Conservation (phyloP, 2,888 invertebrate genomes). For the Catocala sponsa region DNA sequence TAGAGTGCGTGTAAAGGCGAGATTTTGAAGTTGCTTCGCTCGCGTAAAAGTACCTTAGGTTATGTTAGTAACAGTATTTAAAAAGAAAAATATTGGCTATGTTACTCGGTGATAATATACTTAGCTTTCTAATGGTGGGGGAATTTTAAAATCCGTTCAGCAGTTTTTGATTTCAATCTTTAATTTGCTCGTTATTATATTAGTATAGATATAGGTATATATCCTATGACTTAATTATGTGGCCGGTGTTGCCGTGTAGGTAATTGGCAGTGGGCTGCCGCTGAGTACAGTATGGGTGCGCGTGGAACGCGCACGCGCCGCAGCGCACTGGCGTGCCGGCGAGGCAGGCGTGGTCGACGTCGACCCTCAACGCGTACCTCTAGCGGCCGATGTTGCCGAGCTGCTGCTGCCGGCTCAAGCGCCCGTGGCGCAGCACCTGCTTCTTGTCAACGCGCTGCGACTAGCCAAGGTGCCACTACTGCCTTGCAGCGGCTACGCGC, state of each 20-base stretch:
- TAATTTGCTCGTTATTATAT: no score
- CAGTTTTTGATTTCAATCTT: no score
- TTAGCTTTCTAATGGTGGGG: no score
- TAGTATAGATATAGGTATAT: no score
- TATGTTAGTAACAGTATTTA: no score
- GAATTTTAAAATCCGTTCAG: no score
- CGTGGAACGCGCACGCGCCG: conserved; percentile 91
- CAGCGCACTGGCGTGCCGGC: conserved; percentile 91
- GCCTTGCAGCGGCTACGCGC: conserved; percentile 46
- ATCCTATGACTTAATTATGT: no score
- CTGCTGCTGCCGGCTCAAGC: conserved; percentile 90
- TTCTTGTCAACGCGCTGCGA: conserved; percentile 88
- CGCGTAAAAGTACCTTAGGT: no score
- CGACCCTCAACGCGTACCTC: conserved; percentile 90
- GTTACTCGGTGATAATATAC: no score
- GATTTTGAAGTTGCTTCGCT: no score
- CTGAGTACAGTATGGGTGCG: conserved; percentile 92
- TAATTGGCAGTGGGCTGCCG: conserved; percentile 89
- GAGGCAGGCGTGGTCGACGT: conserved; percentile 87
- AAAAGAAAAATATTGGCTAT: no score
- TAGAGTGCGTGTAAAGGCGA: no score
- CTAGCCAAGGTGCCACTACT: conserved; percentile 67
- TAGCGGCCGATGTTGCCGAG: conserved; percentile 90
- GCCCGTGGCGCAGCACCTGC: conserved; percentile 86
- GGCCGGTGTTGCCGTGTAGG: conserved; percentile 43